A percentile compares a stretch with the other conserved stretches of the same genome.
Conservation (phyloP, 2,888 invertebrate genomes). For the Drosophila silvestris region DNA sequence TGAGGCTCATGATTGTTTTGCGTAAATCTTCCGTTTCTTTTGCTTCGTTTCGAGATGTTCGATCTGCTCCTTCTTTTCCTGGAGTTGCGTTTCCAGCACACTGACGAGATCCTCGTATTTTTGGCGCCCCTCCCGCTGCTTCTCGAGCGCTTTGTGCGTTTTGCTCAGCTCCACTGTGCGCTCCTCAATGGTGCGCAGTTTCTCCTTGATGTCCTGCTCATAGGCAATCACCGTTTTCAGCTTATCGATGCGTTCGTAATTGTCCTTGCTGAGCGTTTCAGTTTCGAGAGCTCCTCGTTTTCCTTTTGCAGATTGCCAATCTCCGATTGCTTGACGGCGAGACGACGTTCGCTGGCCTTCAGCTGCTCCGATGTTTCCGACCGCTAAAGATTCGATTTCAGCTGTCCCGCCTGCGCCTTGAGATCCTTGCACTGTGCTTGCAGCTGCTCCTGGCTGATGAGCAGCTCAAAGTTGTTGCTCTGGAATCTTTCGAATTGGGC, state of each 20-base stretch:
- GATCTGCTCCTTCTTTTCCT: constrained; percentile 83
- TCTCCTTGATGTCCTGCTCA: constrained; percentile 82
- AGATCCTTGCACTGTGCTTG: constrained; percentile 83
- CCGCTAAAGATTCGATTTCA: constrained; percentile 82
- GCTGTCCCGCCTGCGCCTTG: constrained; percentile 77
- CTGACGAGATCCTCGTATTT: constrained; percentile 83
- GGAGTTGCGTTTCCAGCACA: constrained; percentile 82
- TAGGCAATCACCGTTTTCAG: constrained; percentile 82
- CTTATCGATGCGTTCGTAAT: constrained; percentile 81
- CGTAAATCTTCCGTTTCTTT: constrained; percentile 84
- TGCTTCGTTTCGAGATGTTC: constrained; percentile 82
- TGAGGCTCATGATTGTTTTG: constrained; percentile 84
- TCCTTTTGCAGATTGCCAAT: constrained; percentile 78
- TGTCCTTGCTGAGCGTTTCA: constrained; percentile 79
- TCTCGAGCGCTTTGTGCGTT: constrained; percentile 81
- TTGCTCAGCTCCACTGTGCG: constrained; percentile 82
- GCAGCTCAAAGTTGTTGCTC: constrained; percentile 83
- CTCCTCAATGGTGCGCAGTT: constrained; percentile 79
- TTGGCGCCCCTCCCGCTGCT: constrained; percentile 82
- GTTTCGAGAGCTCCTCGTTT: constrained; percentile 74
- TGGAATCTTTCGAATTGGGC: constrained; percentile 82
- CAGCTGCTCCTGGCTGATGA: constrained; percentile 82
- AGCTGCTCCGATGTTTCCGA: constrained; percentile 80
- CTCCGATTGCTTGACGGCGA: constrained; percentile 81
- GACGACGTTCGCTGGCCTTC: constrained; percentile 79